phyloP scores from a whole-genome alignment of 2,113 vertebrate species.

The Heterotis niloticus region DNA sequence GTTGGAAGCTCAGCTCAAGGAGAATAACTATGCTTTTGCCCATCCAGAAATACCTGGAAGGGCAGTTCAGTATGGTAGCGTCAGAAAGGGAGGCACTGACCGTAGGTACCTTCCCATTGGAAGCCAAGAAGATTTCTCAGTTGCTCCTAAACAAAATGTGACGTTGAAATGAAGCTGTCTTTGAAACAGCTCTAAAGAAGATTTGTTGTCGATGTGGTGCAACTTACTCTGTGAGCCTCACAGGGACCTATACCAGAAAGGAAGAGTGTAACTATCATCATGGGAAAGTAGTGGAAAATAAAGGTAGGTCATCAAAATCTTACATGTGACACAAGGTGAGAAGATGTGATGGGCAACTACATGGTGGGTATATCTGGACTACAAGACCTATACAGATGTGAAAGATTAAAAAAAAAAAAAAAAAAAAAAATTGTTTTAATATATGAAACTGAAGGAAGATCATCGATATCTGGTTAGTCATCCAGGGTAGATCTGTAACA shows the following conservation, averaged over 20 bases:
- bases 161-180: not conserved
- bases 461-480: no score
- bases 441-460: no score
- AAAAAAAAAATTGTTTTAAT: no score
- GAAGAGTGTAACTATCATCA: conserved; percentile 77
- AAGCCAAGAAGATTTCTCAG: not conserved
- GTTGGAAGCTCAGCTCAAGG: conserved; percentile 60
- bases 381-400: no score
- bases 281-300: conserved; percentile 61
- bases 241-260: conserved; percentile 61
- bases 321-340: not conserved
- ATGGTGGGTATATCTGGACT: no score
- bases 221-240: conserved; percentile 58
- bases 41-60: conserved; percentile 60
- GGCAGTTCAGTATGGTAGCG: conserved; percentile 56
- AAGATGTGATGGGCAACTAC: not conserved
- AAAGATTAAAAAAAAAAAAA: no score
- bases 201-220: conserved; percentile 72
- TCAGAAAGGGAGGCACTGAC: conserved; percentile 49
- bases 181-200: conserved; percentile 60
- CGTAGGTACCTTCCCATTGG: conserved; percentile 23
- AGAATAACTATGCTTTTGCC: conserved; percentile 65
- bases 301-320: conserved; percentile 49
- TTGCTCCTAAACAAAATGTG: not conserved
- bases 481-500: no score